These are phyloP conservation scores for Athetis lepigone DNA, from an alignment of 2,888 invertebrate species.

Conservation along the genomic window DNA sequence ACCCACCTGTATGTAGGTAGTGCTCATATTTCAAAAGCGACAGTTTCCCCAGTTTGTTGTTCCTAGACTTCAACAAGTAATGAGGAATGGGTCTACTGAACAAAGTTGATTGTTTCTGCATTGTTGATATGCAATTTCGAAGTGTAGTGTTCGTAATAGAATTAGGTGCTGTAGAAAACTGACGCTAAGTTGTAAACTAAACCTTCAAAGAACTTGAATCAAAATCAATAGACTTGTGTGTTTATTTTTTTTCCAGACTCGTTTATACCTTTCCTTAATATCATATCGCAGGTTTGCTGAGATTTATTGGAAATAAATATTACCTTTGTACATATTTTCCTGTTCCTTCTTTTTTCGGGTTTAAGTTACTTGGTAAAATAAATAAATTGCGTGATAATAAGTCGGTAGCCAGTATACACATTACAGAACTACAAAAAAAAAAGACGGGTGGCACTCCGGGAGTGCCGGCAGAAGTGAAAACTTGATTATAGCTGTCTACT, in stretches of 20 bases:
- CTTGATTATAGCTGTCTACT: too few relatives aligned
- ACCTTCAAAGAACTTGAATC: neutral
- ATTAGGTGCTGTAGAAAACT: constrained; percentile 13
- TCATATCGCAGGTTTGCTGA: too few relatives aligned
- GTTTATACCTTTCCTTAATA: too few relatives aligned
- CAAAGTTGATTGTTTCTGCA: constrained; percentile 29
- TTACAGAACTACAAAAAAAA: neutral
- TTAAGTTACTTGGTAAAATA: too few relatives aligned
- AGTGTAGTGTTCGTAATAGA: constrained; percentile 18
- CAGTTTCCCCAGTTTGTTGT: constrained; percentile 16
- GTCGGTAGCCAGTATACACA: neutral
- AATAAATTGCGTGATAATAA: too few relatives aligned
- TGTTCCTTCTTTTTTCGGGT: too few relatives aligned
- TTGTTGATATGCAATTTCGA: constrained; percentile 26
- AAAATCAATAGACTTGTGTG: too few relatives aligned
- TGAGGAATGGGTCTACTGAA: constrained; percentile 17
- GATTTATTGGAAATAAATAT: too few relatives aligned
- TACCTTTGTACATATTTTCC: too few relatives aligned
- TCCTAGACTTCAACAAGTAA: constrained; percentile 29
- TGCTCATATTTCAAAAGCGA: constrained; percentile 35
- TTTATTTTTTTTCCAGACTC: too few relatives aligned
- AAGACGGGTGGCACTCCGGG: too few relatives aligned
- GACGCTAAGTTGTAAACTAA: neutral
- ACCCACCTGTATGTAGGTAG: constrained; percentile 27
- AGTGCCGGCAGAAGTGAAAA: too few relatives aligned